Evolutionary conservation across 1,140 invertebrate species (phyloP), one percentile per base, ranked within the genome.

Genomic region (Paraescarpia echinospica): DNA sequence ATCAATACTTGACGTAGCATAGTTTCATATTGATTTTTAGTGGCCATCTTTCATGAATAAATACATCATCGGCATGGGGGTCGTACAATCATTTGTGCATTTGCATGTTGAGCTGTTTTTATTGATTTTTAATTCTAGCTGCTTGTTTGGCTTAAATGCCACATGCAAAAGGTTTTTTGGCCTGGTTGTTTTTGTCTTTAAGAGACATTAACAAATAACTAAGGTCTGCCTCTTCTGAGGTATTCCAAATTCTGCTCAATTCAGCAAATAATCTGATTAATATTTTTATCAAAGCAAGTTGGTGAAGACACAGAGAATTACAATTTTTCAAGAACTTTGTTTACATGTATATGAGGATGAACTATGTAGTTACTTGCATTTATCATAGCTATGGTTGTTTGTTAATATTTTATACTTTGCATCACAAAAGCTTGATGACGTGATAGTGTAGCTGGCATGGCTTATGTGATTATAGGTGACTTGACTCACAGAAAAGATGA

Each of bases 31-130:
- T 77, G 59, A 77, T 77, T 77, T 77, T 77, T 77, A 77, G 0
- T 77, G 59, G 59, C 59, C 27, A 77, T 77, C 59, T 77, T 77
- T 77, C 59, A 77, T 77, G 59, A 77, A 77, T 77, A 77, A 77
- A 77, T 77, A 77, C 59, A 77, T 77, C 59, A 77, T 22, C 59
- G 22, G 59, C 59, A 77, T 77, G 59, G 27, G 22, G 59, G 8
- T 27, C 27, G 59, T 77, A 18, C 8, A 77, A 77, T 77, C 59
- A 77, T 77, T 77, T 6, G 59, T 77, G 59, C 59, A 77, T 77
- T 77, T 77, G 59, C 59, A 77, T 77, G 59, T 77, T 77, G 59
- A 77, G 59, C 59, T 77, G 59, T 77, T 77, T 51, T 77, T 77
- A 77, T 77, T 77, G 59, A 77, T 77, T 77, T 77, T 77, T 77